phyloP scores from a whole-genome alignment of 2,797 vertebrate species.

The Malurus splendens region DNA sequence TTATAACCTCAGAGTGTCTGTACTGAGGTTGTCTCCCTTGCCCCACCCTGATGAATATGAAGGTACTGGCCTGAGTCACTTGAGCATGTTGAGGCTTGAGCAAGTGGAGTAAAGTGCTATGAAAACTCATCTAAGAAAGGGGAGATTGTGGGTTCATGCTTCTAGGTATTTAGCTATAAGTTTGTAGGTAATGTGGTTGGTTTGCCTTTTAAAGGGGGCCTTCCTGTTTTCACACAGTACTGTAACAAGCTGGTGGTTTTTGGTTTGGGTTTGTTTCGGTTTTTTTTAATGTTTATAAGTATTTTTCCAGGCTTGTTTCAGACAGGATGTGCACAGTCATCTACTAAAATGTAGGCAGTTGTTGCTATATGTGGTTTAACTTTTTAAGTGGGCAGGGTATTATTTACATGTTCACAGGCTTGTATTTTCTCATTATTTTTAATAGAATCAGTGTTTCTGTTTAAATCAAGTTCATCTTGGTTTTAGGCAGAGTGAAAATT shows the following conservation, averaged over 20 bases:
- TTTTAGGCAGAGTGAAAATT: neutral
- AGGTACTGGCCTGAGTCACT: neutral
- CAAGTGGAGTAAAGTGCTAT: neutral
- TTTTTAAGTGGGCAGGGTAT: neutral
- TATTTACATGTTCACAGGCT: neutral
- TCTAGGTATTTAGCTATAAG: neutral
- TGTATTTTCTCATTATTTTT: neutral
- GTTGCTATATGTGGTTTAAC: neutral
- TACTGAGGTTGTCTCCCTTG: neutral
- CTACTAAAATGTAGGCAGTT: neutral
- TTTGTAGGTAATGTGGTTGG: neutral
- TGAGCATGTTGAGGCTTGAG: constrained; percentile 42
- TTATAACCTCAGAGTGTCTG: neutral
- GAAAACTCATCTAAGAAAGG: neutral
- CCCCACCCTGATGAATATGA: constrained; percentile 28
- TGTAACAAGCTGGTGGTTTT: neutral
- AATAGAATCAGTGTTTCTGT: neutral
- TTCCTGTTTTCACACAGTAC: neutral
- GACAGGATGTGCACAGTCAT: neutral
- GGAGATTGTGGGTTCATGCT: neutral
- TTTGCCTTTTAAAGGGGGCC: neutral
- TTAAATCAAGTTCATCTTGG: neutral
- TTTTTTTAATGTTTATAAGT: neutral
- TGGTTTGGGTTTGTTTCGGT: neutral
- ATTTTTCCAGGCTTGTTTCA: neutral